Conservation (phyloP, 2,113 vertebrate genomes). For the Setophaga kirtlandii region DNA sequence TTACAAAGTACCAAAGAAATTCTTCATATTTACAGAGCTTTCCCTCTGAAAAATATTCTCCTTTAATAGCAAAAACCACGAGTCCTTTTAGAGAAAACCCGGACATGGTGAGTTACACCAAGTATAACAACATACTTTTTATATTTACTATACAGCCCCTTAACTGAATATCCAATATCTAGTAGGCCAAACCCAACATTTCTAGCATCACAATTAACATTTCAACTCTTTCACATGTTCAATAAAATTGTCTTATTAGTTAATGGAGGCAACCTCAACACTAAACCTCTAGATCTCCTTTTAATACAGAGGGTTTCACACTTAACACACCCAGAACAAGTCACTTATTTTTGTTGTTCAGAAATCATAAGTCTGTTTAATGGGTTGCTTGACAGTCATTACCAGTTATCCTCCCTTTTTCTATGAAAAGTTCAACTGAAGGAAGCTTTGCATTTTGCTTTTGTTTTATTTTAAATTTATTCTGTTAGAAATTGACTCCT, state of each 20-base stretch:
- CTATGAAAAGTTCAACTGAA: not conserved
- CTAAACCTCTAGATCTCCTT: not conserved
- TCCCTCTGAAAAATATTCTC: not conserved
- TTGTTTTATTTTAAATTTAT: not conserved
- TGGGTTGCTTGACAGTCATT: not conserved
- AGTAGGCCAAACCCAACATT: not conserved
- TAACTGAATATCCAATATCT: not conserved
- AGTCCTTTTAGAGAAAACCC: not conserved
- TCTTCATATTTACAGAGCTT: not conserved
- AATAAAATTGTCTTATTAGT: not conserved
- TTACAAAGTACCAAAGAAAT: not conserved
- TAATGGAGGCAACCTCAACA: not conserved
- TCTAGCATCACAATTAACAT: not conserved
- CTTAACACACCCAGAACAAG: rapidly evolving
- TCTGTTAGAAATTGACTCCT: not conserved
- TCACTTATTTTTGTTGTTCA: not conserved
- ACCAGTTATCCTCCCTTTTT: not conserved
- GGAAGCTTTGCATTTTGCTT: not conserved
- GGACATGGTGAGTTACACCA: not conserved
- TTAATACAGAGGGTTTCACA: not conserved
- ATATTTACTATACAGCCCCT: not conserved
- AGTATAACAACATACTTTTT: not conserved
- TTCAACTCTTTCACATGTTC: not conserved
- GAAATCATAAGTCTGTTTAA: not conserved
- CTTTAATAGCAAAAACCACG: not conserved